phyloP scores from a whole-genome alignment of 2,888 invertebrate genomes.

The Heteromyza rotundicornis region DNA sequence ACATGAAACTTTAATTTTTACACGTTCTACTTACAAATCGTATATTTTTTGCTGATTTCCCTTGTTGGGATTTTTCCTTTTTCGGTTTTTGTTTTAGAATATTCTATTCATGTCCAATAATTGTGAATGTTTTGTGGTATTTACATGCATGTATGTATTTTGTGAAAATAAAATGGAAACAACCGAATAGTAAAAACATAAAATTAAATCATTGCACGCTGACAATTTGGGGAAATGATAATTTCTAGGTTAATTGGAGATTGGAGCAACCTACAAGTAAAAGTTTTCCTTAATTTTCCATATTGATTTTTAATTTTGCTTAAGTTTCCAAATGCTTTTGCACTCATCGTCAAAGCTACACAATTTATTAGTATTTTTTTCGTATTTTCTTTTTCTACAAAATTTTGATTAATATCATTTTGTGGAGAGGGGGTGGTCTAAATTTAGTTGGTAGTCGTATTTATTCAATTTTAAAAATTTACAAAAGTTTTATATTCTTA shows the following conservation, averaged over 20 bases:
- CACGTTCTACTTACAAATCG: not conserved
- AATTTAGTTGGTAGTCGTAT: conserved; percentile 37
- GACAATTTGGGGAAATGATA: too few species aligned
- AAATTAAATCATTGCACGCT: conserved; percentile 6
- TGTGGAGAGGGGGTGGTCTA: conserved; percentile 47
- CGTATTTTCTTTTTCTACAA: not conserved
- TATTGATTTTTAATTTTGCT: not conserved
- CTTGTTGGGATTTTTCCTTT: conserved; percentile 2
- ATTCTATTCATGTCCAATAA: conserved; percentile 3
- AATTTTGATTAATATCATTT: conserved; percentile 39
- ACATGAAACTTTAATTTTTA: not conserved
- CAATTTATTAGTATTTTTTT: not conserved
- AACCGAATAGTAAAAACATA: not conserved
- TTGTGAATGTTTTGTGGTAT: conserved; percentile 4
- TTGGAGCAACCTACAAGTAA: too few species aligned
- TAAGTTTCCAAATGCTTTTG: not conserved
- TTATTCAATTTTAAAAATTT: conserved; percentile 47
- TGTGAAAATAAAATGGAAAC: not conserved
- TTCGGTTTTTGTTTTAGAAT: conserved; percentile 1
- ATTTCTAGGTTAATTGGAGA: too few species aligned
- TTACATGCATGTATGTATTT: not conserved
- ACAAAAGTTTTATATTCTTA: conserved; percentile 55
- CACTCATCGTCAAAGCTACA: not conserved
- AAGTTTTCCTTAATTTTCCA: conserved; percentile 18
- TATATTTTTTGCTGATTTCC: not conserved